These are phyloP conservation scores for Plodia interpunctella DNA, from an alignment of 1,140 invertebrate species.

Conservation along the genomic window DNA sequence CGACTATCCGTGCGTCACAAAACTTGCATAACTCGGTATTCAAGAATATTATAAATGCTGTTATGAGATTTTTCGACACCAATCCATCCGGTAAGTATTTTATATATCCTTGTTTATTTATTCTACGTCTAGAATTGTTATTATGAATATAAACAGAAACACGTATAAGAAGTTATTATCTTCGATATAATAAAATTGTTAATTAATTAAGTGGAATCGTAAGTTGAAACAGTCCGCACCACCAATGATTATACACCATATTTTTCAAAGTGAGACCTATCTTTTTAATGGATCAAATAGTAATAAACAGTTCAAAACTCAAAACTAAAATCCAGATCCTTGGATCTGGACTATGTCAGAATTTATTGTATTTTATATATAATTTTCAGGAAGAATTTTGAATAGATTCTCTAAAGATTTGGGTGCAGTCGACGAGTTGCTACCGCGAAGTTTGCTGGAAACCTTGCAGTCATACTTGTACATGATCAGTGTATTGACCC, in stretches of 20 bases:
- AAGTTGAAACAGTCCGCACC: too few species aligned
- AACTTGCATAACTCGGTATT: conserved; percentile 84
- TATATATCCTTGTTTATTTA: neutral
- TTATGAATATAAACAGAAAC: too few species aligned
- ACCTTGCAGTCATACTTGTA: conserved; percentile 82
- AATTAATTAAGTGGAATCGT: too few species aligned
- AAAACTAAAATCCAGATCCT: too few species aligned
- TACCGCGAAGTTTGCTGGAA: conserved; percentile 89
- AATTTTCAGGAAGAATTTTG: conserved; percentile 78
- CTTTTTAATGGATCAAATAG: too few species aligned
- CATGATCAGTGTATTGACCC: conserved; percentile 80
- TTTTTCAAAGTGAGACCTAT: too few species aligned
- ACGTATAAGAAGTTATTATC: too few species aligned
- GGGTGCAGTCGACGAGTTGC: conserved; percentile 87
- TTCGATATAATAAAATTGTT: too few species aligned
- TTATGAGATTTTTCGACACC: conserved; percentile 88
- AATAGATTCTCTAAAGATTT: conserved; percentile 78
- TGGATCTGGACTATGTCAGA: neutral
- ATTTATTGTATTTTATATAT: neutral
- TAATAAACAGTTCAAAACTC: too few species aligned
- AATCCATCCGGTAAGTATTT: conserved; percentile 83
- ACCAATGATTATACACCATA: too few species aligned
- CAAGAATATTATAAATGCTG: conserved; percentile 76
- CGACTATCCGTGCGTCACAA: conserved; percentile 79
- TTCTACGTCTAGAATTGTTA: too few species aligned